Evolutionary conservation across 2,797 vertebrate genomes (phyloP).

Genomic region (Amblyraja radiata): DNA sequence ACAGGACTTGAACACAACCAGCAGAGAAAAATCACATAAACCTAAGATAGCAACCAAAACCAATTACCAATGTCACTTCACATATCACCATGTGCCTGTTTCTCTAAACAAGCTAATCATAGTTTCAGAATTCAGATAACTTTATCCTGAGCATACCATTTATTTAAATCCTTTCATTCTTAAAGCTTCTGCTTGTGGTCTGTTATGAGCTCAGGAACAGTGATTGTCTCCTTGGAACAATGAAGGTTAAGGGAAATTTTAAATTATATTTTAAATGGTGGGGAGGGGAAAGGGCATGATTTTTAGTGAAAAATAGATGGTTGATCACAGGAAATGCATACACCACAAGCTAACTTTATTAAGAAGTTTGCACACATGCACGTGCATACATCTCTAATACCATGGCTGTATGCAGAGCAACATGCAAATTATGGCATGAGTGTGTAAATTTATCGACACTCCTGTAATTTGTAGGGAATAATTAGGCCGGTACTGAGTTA

Average conservation of each 20-base stretch:
- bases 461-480: background rate
- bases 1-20: background rate
- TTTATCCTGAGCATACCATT: no score
- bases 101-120: background rate
- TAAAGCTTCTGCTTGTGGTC: background rate
- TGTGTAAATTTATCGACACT: no score
- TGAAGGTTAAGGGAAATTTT: background rate
- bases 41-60: background rate
- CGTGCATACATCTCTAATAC: background rate
- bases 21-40: slow-evolving; percentile 3
- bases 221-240: background rate
- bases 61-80: background rate
- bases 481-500: background rate
- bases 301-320: no score
- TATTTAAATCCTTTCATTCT: no score
- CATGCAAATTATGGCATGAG: no score
- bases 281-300: background rate
- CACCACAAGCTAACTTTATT: background rate
- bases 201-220: background rate
- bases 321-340: no score
- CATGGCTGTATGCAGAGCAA: no score
- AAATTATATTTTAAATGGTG: background rate
- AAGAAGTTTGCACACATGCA: background rate
- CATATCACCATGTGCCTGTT: background rate
- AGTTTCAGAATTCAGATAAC: background rate